A percentile compares a stretch with the other conserved stretches of the same genome.
phyloP scores from a whole-genome alignment of 2,113 vertebrate species.

The Ctenomys sociabilis region DNA sequence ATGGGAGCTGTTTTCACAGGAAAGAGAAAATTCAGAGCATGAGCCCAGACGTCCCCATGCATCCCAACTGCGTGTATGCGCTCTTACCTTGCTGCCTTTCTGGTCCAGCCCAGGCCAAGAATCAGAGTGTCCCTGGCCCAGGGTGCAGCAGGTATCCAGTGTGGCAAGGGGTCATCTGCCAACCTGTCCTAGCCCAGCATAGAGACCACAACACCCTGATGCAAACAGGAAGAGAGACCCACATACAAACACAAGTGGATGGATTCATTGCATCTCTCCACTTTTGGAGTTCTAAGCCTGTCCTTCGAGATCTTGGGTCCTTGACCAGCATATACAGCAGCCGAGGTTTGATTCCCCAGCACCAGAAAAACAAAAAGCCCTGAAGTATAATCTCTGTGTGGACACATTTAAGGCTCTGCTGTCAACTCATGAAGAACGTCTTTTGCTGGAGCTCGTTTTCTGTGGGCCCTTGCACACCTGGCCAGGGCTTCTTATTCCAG shows the following conservation, averaged over 20 bases:
- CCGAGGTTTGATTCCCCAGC: background rate
- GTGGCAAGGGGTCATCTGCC: fast-evolving
- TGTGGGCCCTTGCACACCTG: background rate
- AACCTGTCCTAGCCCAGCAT: background rate
- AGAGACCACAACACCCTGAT: background rate
- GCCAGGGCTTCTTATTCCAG: background rate
- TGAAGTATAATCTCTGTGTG: background rate
- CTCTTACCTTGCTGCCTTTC: background rate
- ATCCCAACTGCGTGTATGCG: background rate
- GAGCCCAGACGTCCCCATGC: conserved; percentile 2
- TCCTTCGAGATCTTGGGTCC: background rate
- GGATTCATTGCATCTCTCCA: background rate
- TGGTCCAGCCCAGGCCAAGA: background rate
- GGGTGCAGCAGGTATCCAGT: fast-evolving
- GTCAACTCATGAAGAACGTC: background rate
- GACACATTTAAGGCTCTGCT: background rate
- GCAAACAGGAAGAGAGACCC: background rate
- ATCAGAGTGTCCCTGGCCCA: background rate
- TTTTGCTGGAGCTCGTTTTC: background rate
- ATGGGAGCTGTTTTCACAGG: conserved; percentile 71
- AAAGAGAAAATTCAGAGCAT: conserved; percentile 56
- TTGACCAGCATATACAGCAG: background rate
- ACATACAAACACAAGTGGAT: background rate
- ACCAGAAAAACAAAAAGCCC: background rate
- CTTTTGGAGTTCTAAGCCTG: background rate